These are phyloP conservation scores for Nicator chloris DNA, from an alignment of 2,113 vertebrate species.

Conservation along the genomic window DNA sequence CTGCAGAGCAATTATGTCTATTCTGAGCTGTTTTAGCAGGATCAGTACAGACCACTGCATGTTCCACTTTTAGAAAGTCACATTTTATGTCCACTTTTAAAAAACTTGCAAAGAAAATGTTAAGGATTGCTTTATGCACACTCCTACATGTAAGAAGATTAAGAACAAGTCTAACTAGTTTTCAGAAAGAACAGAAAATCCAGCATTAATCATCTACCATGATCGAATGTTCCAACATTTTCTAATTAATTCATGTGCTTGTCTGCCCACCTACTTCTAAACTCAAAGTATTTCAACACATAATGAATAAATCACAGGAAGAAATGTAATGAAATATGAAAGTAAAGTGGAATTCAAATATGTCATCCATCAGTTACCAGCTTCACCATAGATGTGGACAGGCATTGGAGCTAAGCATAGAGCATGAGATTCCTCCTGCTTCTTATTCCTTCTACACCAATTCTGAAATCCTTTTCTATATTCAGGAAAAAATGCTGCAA, in stretches of 20 bases:
- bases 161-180: conserved; percentile 25
- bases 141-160: background rate
- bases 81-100: background rate
- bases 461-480: background rate
- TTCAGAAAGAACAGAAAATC: background rate
- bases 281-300: background rate
- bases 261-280: background rate
- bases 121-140: background rate
- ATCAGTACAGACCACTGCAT: background rate
- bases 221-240: background rate
- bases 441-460: background rate
- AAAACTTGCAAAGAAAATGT: background rate
- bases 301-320: background rate
- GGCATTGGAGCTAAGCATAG: background rate
- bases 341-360: background rate
- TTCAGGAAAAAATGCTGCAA: background rate
- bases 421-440: background rate
- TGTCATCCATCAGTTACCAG: background rate
- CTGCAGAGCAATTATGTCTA: background rate
- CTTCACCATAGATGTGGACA: background rate
- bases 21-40: background rate
- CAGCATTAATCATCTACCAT: background rate
- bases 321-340: background rate
- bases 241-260: background rate
- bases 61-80: background rate